Percentiles rank a stretch among this genome's conserved stretches.
Conservation (phyloP, 2,888 invertebrate genomes). For the Trilocha varians region DNA sequence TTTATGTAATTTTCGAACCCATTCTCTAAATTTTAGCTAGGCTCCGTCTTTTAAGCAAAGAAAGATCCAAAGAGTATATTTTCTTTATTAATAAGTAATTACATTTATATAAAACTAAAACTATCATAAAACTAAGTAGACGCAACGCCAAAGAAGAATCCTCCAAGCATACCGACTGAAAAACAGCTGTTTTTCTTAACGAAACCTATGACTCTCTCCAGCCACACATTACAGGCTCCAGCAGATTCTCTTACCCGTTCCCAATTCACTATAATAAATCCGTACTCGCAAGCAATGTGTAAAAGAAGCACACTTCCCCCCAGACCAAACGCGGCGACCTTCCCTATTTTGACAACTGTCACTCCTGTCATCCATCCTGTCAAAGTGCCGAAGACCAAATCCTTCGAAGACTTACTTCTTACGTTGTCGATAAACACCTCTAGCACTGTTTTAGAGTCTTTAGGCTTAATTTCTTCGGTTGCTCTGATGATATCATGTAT, state of each 20-base stretch:
- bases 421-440: conserved; percentile 35
- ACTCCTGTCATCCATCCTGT: conserved; percentile 80
- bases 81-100: too few relatives aligned
- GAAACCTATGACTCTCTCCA: conserved; percentile 78
- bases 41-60: too few relatives aligned
- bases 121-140: conserved; percentile 49
- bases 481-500: conserved; percentile 25
- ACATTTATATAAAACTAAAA: conserved; percentile 11
- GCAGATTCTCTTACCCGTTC: conserved; percentile 83
- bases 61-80: too few relatives aligned
- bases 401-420: conserved; percentile 35
- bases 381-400: conserved; percentile 42
- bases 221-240: conserved; percentile 80
- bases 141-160: conserved; percentile 87
- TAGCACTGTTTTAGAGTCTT: conserved; percentile 26
- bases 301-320: conserved; percentile 90
- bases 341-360: conserved; percentile 86
- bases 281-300: conserved; percentile 90
- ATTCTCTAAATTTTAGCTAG: too few relatives aligned
- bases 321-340: conserved; percentile 88
- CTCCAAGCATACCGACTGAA: conserved; percentile 86
- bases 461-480: conserved; percentile 24
- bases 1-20: too few relatives aligned
- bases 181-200: conserved; percentile 78
- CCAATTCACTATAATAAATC: conserved; percentile 93